Evolutionary conservation across 1,140 invertebrate species (phyloP).

Genomic region (Drosophila orosa): DNA sequence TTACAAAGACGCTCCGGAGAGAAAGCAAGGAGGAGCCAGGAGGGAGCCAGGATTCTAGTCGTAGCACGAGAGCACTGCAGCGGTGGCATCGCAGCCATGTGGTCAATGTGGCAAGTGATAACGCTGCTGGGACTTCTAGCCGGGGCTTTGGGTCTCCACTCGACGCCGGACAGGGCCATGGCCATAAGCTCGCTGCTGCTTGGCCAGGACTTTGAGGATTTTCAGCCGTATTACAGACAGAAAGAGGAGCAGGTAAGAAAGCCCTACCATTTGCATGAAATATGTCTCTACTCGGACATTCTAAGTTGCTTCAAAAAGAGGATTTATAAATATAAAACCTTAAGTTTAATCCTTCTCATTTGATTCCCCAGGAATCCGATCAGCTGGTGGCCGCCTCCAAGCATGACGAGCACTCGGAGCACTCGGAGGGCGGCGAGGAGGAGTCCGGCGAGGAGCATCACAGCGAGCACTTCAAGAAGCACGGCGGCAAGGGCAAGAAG

Average conservation of each 20-base stretch:
- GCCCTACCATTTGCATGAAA: background rate
- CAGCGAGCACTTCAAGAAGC: constrained; percentile 85
- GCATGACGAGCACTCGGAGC: constrained; percentile 60
- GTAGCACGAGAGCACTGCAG: constrained; percentile 26
- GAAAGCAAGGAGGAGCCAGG: background rate
- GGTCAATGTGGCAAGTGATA: constrained; percentile 58
- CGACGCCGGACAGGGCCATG: constrained; percentile 55
- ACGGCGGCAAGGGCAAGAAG: constrained; percentile 86
- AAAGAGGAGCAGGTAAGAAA: constrained; percentile 14
- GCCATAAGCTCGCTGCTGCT: constrained; percentile 55
- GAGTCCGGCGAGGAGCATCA: constrained; percentile 87
- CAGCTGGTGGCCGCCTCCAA: constrained; percentile 81
- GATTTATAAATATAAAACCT: background rate
- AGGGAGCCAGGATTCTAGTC: constrained; percentile 21
- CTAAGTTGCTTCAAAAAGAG: background rate
- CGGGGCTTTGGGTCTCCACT: constrained; percentile 49
- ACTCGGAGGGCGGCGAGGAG: constrained; percentile 83
- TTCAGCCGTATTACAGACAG: constrained; percentile 36
- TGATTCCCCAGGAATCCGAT: constrained; percentile 26
- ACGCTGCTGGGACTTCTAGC: constrained; percentile 54
- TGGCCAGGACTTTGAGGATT: constrained; percentile 41
- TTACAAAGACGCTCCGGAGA: constrained; percentile 1
- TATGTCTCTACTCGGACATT: background rate
- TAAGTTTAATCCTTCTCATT: too few species aligned
- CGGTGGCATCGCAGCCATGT: constrained; percentile 22